Evolutionary conservation across 2,113 vertebrate species (phyloP), one percentile per base, ranked within the genome.

Genomic region (Hoplias malabaricus): DNA sequence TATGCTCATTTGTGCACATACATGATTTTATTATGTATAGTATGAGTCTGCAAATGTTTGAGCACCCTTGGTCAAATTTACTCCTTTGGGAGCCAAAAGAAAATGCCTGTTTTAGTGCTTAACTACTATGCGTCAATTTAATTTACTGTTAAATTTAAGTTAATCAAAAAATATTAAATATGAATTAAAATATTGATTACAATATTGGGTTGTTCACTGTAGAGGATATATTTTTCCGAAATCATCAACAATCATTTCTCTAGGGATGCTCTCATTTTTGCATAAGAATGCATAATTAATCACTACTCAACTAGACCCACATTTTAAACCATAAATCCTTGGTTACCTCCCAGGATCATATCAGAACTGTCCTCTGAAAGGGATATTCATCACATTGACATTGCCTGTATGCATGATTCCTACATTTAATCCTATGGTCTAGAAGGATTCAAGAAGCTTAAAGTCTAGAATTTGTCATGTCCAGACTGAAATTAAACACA

Each of bases 401-500:
- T 4, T 43, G 46, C 46, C 21, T 53, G 16, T 21, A 19, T 21
- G 8, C 68, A 56, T 8, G 59, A 62, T n/a, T 63, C 25, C 29
- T 46, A 63, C 12, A 0, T 38, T 38, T 62, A 69, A 29, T 33
- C 4, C 23, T 43, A 38, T 38, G 67, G 57, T 46, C 75, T 19
- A 14, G 29, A 33, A 72, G 62, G 38, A 34, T 33, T 50, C 72
- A 40, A 73, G 23, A 56, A 72, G 54, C 36, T 48, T 43, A 73
- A 67, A 61, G 53, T 73, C 53, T 40, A 73, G 71, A 23, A 56
- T 29, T 14, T 56, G 29, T 67, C 57, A 70, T 36, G 63, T 40
- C 63, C 72, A 80, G 69, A 38, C 42, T 53, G 73, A 72, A 63
- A 73, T n/a, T 54, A 53, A 71, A 75, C 59, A 72, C 76, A 29